Conservation (phyloP, 2,888 invertebrate genomes). For the Antitype chi region DNA sequence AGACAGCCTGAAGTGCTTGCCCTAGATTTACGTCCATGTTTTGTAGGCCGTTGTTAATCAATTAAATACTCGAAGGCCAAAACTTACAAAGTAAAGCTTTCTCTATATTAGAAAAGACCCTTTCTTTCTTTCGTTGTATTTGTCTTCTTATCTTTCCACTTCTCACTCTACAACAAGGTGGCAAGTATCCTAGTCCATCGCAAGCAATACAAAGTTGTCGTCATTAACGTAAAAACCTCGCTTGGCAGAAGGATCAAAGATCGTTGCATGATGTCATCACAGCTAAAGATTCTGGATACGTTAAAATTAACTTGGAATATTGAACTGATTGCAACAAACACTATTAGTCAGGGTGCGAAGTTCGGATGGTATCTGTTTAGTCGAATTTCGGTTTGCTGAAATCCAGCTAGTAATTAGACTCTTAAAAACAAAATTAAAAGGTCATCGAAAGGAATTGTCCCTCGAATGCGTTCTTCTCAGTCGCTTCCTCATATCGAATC, state of each 20-base stretch:
- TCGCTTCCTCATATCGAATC: neutral
- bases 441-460: neutral
- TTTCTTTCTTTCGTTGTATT: neutral
- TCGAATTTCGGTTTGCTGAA: constrained; percentile 9
- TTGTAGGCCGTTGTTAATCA: constrained; percentile 1
- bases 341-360: constrained; percentile 15
- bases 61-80: constrained; percentile 4
- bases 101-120: neutral
- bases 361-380: neutral
- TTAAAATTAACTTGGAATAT: constrained; percentile 26
- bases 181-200: neutral
- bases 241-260: constrained; percentile 6
- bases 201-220: neutral
- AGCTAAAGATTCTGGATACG: constrained; percentile 1
- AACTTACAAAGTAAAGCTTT: neutral
- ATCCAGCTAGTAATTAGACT: neutral
- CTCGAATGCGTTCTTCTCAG: neutral
- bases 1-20: neutral
- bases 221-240: neutral
- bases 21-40: neutral
- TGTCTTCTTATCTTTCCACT: neutral
- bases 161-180: neutral
- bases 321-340: constrained; percentile 15
- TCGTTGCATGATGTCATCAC: constrained; percentile 21
- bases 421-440: neutral